Percentiles rank a stretch among this genome's conserved stretches.
Evolutionary conservation across 2,113 vertebrate species (phyloP).

Genomic region (Origma solitaria): DNA sequence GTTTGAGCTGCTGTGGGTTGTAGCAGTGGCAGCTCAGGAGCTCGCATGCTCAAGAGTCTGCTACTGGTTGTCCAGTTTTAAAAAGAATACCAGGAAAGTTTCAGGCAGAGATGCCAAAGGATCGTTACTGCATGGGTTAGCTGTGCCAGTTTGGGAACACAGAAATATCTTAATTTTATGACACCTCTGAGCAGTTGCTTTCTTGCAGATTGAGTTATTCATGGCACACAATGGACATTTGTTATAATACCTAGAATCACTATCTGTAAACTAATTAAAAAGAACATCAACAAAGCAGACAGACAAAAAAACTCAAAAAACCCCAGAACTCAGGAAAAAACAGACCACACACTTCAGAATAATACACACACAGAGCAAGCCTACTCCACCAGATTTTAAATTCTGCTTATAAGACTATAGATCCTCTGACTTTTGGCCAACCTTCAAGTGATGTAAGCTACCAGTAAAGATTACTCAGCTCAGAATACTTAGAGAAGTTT

Average conservation of each 20-base stretch:
- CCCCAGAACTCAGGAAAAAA: rapidly evolving
- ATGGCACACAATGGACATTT: neutral
- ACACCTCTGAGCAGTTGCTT: neutral
- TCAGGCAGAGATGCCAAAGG: neutral
- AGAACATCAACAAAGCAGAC: neutral
- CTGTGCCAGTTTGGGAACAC: neutral
- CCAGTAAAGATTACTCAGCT: neutral
- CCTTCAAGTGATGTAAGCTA: neutral
- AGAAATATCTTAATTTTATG: neutral
- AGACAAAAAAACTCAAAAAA: neutral
- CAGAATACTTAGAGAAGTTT: neutral
- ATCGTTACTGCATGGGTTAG: neutral
- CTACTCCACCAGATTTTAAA: neutral
- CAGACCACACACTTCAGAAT: neutral
- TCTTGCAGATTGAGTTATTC: neutral
- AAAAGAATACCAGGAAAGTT: neutral
- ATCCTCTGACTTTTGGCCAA: neutral
- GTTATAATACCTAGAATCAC: neutral
- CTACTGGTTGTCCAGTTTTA: neutral
- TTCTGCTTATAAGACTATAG: neutral
- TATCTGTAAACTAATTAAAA: neutral
- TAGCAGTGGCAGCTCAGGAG: neutral
- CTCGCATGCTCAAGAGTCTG: neutral
- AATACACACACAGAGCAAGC: neutral
- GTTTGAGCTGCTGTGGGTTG: neutral